phyloP scores from a whole-genome alignment of 2,113 vertebrate species.

The Cinclus mexicanus region DNA sequence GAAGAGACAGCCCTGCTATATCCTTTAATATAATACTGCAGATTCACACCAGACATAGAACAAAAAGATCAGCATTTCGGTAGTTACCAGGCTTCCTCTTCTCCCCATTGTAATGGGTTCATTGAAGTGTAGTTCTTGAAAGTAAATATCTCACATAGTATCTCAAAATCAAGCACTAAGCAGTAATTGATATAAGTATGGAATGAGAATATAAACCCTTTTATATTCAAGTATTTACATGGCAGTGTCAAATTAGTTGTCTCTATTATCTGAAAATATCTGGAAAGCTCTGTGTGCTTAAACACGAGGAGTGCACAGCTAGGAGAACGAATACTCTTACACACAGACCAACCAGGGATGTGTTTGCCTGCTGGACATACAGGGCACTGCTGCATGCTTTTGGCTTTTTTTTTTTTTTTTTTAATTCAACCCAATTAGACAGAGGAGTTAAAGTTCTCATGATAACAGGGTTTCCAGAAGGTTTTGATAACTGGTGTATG shows the following conservation, averaged over 20 bases:
- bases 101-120: not conserved
- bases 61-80: not conserved
- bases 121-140: no score
- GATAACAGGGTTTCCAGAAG: no score
- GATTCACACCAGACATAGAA: not conserved
- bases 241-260: not conserved
- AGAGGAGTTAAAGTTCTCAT: not conserved
- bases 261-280: not conserved
- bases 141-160: not conserved
- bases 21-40: not conserved
- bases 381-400: not conserved
- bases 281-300: not conserved
- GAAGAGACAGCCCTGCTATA: not conserved
- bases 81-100: not conserved
- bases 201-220: not conserved
- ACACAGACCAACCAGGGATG: not conserved
- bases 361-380: not conserved
- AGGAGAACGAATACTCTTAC: not conserved
- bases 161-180: not conserved
- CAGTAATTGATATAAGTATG: not conserved
- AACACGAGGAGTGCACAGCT: not conserved
- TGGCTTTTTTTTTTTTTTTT: not conserved
- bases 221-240: not conserved
- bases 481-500: not conserved
- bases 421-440: not conserved